Evolutionary conservation across 2,888 invertebrate species (phyloP).

Genomic region (Geophilus truncorum): DNA sequence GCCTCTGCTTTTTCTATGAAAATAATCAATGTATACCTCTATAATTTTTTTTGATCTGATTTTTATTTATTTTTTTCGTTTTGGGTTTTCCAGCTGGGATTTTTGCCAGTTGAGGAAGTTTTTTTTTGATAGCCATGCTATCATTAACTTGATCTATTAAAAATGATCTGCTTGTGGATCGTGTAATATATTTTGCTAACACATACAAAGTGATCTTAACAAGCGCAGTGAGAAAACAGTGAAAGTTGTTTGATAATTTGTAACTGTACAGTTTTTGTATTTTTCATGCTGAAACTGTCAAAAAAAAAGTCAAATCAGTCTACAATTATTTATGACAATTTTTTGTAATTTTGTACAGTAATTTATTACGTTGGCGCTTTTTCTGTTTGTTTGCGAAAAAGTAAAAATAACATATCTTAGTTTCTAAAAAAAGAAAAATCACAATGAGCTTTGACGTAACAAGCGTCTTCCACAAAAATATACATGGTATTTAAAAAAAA

Average conservation of each 20-base stretch:
- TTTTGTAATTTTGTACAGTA: neutral
- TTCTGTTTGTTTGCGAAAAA: neutral
- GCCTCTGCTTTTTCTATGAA: neutral
- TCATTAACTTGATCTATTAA: neutral
- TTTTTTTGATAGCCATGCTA: neutral
- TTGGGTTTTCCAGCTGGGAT: neutral
- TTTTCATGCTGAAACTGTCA: neutral
- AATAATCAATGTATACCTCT: neutral
- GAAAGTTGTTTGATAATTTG: neutral
- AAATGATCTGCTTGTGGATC: neutral
- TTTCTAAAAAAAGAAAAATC: neutral
- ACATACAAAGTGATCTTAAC: neutral
- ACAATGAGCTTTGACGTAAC: neutral
- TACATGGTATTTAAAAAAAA: neutral
- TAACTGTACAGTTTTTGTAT: neutral
- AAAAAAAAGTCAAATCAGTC: too few species aligned
- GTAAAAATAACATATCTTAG: neutral
- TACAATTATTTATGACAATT: neutral
- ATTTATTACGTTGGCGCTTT: neutral
- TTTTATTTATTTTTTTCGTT: neutral
- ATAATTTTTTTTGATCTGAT: neutral
- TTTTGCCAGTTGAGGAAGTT: neutral
- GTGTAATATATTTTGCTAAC: neutral
- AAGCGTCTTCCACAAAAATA: neutral
- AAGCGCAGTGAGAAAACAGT: neutral